These are phyloP conservation scores for Temnopleurus reevesii DNA, from an alignment of 53 echinoderm and acorn worm genomes.

Conservation along the genomic window DNA sequence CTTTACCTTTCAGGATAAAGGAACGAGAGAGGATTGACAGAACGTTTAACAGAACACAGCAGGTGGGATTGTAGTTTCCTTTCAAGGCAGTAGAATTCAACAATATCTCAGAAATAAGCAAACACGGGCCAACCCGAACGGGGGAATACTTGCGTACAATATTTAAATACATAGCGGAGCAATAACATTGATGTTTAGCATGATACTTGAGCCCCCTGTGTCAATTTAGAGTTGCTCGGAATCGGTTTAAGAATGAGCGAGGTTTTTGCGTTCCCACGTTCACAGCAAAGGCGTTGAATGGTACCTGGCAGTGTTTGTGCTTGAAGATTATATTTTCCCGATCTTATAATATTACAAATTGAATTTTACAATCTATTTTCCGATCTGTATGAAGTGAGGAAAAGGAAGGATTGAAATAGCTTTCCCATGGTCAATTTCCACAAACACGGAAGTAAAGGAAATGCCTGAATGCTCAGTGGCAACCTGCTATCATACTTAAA, in stretches of 20 bases:
- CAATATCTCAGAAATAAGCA: background rate
- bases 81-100: background rate
- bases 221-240: background rate
- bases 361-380: background rate
- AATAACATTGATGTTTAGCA: constrained; percentile 49
- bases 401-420: background rate
- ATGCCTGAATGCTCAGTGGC: no score
- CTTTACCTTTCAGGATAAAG: background rate
- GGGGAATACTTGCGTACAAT: background rate
- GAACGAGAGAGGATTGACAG: constrained; percentile 46
- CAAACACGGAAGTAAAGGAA: background rate
- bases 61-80: constrained; percentile 5
- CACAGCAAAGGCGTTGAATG: background rate
- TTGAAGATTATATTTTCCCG: background rate
- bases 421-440: background rate
- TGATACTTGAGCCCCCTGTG: constrained; percentile 30
- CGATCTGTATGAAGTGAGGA: background rate
- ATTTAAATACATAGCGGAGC: constrained; percentile 31
- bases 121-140: background rate
- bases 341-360: constrained; percentile 12
- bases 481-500: no score
- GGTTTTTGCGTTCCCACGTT: constrained; percentile 25
- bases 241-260: background rate
- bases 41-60: constrained; percentile 16
- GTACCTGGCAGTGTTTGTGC: background rate